Base-by-base conservation (phyloP, 2,113 vertebrate species). In the Sapayoa aenigma region DNA sequence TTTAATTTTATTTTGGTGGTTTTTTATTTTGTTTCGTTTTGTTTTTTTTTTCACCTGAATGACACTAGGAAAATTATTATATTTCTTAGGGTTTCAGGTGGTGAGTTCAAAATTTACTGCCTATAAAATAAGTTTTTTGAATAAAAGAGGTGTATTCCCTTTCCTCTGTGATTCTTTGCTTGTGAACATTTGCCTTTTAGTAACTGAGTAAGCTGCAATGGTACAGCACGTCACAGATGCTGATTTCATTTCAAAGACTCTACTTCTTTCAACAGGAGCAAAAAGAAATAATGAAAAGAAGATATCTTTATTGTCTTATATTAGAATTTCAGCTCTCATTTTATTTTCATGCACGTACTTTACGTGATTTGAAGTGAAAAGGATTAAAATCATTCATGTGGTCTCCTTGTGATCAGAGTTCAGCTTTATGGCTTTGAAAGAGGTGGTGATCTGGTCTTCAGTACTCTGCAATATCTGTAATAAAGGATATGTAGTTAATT, bases 401-500 rank as follows among this genome's bases (percentile, higher is more conserved):
- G 3, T 31, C 8, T 46, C 6, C 5, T 12, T 58, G 3, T 21
- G 4, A 9, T 2, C 12, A 37, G 1, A 49, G 60, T 8, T 0
- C 15, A 72, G 6, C 0, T 68, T 74, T 55, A 15, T 30, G 56
- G 16, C 35, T 72, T 47, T 74, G 30, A 78, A 66, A 42, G 66
- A 27, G 17, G 15, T 3, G 3, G 7, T 41, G 9, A 17, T 9
- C 9, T 63, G n/a, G 2, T 53, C 41, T 66, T 76, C 41, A 63
- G 5, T 35, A 30, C 21, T 4, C 5, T 55, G 23, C 5, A 50
- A 8, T n/a, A 25, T 28, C 9, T 56, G 9, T 67, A 75, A 84
- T 60, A 68, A 52, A 44, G 30, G 2, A 17, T 6, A 41, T 3
- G 3, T 6, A 31, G 25, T 46, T 79, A 39, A 42, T 77, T 55